Conservation (phyloP, 1,140 invertebrate genomes). For the Neodiprion virginianus region DNA sequence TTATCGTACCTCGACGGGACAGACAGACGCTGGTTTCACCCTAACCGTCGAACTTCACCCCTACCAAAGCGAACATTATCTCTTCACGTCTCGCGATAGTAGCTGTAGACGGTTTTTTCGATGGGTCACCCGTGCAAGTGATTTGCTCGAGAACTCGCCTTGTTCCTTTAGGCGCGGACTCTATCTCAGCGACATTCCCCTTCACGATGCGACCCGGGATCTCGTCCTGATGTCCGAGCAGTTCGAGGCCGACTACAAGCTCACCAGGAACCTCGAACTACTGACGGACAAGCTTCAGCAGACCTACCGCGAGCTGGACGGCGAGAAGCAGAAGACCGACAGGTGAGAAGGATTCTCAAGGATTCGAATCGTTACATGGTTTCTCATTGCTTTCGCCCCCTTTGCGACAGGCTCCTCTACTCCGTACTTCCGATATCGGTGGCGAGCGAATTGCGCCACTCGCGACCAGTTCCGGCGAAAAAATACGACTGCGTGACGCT, state of each 20-base stretch:
- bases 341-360: slow-evolving; percentile 67
- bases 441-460: slow-evolving; percentile 90
- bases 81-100: too few relatives aligned
- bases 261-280: slow-evolving; percentile 94
- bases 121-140: too few relatives aligned
- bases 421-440: slow-evolving; percentile 93
- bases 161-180: slow-evolving; percentile 76
- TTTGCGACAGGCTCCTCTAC: slow-evolving; percentile 78
- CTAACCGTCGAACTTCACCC: too few relatives aligned
- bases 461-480: slow-evolving; percentile 85
- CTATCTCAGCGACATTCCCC: slow-evolving; percentile 93
- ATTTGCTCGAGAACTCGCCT: too few relatives aligned
- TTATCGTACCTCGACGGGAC: too few relatives aligned
- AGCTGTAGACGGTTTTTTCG: too few relatives aligned
- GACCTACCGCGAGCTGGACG: slow-evolving; percentile 92
- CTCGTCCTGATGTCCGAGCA: slow-evolving; percentile 96
- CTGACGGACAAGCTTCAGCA: slow-evolving; percentile 96
- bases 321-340: slow-evolving; percentile 97
- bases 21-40: too few relatives aligned
- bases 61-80: too few relatives aligned
- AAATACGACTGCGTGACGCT: slow-evolving; percentile 89
- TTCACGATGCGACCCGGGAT: slow-evolving; percentile 96
- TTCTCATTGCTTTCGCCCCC: slow-evolving; percentile 26
- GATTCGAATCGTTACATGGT: neutral
- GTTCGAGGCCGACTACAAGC: slow-evolving; percentile 96